Conservation (phyloP, 2,797 vertebrate species). For the Phylloscopus collybita region DNA sequence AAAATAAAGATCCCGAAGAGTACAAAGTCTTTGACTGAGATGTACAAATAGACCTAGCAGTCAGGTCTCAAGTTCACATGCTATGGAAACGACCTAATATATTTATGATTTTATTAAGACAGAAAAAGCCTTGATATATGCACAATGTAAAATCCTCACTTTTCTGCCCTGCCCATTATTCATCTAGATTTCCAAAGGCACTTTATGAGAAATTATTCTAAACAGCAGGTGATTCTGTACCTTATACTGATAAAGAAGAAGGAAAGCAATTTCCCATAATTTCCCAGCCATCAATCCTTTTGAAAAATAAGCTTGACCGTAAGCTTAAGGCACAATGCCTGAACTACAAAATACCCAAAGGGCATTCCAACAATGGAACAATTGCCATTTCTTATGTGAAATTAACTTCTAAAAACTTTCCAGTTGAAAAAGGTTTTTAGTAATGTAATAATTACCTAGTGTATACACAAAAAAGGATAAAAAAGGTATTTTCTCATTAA, state of each 20-base stretch:
- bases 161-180: background rate
- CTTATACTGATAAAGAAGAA: background rate
- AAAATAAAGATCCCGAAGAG: background rate
- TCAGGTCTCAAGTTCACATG: background rate
- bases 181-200: background rate
- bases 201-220: background rate
- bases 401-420: background rate
- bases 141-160: background rate
- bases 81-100: background rate
- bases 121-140: background rate
- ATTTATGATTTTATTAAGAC: background rate
- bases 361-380: background rate
- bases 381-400: background rate
- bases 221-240: background rate
- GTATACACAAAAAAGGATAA: no score
- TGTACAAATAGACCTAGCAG: background rate
- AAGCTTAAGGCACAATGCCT: background rate
- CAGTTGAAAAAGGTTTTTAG: background rate
- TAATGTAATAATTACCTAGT: background rate
- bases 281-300: constrained; percentile 1
- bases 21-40: background rate
- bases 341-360: background rate
- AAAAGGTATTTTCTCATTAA: background rate
- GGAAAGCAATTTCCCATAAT: constrained; percentile 3
- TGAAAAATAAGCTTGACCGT: background rate